Evolutionary conservation across 2,888 invertebrate genomes (phyloP).

Genomic region (Mythimna albipuncta): DNA sequence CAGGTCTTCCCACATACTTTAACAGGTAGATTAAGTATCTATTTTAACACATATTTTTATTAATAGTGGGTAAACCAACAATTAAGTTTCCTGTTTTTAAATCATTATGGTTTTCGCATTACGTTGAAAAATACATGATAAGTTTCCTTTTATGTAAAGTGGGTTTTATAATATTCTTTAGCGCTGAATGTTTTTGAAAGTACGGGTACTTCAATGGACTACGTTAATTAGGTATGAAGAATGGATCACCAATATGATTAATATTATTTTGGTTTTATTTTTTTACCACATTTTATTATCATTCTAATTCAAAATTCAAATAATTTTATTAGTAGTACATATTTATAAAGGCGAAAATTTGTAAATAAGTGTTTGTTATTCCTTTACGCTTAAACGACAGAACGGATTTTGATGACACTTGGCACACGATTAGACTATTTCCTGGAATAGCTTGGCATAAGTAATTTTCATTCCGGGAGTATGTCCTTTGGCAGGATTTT

Average conservation of each 20-base stretch:
- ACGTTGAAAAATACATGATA: slow-evolving; percentile 15
- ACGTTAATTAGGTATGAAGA: not conserved
- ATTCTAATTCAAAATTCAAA: too few relatives aligned
- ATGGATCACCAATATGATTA: not conserved
- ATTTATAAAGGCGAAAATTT: too few relatives aligned
- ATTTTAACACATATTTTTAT: not conserved
- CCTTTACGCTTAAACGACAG: too few relatives aligned
- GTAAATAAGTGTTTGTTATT: too few relatives aligned
- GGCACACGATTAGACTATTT: too few relatives aligned
- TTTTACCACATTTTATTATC: too few relatives aligned
- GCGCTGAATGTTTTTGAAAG: not conserved
- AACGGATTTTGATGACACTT: too few relatives aligned
- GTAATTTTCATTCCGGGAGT: too few relatives aligned
- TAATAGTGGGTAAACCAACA: not conserved
- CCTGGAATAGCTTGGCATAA: too few relatives aligned
- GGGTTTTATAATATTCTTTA: slow-evolving; percentile 16
- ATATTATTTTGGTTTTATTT: too few relatives aligned
- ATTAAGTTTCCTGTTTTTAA: not conserved
- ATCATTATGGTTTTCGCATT: slow-evolving; percentile 1
- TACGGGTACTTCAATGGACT: not conserved
- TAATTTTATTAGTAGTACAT: too few relatives aligned
- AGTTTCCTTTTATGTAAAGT: slow-evolving; percentile 7
- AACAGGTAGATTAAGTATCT: not conserved
- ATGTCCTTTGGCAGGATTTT: too few relatives aligned
- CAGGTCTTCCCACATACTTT: not conserved